Conservation (phyloP, 2,888 invertebrate genomes). For the Dastarcus helophoroides region DNA sequence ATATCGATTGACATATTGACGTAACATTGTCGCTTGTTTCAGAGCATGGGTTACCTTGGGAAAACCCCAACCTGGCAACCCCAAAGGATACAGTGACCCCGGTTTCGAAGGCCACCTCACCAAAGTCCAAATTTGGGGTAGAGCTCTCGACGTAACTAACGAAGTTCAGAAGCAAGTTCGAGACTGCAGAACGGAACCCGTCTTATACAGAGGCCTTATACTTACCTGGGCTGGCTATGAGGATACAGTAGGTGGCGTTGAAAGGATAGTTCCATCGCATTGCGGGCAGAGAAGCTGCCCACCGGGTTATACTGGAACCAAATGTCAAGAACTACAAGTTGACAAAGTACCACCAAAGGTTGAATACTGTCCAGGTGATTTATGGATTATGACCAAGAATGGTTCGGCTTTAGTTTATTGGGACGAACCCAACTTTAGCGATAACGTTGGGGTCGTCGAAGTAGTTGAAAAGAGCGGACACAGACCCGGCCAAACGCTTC, state of each 20-base stretch:
- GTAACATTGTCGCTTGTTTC: too few relatives aligned
- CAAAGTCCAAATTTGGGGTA: slow-evolving; percentile 88
- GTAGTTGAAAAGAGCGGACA: slow-evolving; percentile 79
- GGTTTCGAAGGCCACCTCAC: slow-evolving; percentile 95
- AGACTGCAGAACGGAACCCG: slow-evolving; percentile 85
- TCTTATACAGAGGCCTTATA: slow-evolving; percentile 72
- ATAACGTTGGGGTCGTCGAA: slow-evolving; percentile 71
- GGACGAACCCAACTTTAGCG: slow-evolving; percentile 86
- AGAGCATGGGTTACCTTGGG: slow-evolving; percentile 89
- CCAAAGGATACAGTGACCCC: slow-evolving; percentile 72
- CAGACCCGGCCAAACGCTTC: slow-evolving; percentile 72
- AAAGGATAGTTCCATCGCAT: slow-evolving; percentile 80
- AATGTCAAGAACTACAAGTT: slow-evolving; percentile 62
- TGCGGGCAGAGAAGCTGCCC: slow-evolving; percentile 86
- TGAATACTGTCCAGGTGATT: slow-evolving; percentile 84
- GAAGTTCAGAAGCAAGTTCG: slow-evolving; percentile 90
- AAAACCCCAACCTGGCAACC: slow-evolving; percentile 70
- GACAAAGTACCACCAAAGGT: slow-evolving; percentile 64
- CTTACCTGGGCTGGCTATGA: slow-evolving; percentile 93
- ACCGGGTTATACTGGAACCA: slow-evolving; percentile 73
- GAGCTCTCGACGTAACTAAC: slow-evolving; percentile 80
- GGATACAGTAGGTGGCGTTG: slow-evolving; percentile 77
- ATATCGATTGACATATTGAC: too few relatives aligned
- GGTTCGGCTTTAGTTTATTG: slow-evolving; percentile 82
- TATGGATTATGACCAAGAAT: slow-evolving; percentile 89